Conservation (phyloP, 2,113 vertebrate species). For the Myotis yumanensis region DNA sequence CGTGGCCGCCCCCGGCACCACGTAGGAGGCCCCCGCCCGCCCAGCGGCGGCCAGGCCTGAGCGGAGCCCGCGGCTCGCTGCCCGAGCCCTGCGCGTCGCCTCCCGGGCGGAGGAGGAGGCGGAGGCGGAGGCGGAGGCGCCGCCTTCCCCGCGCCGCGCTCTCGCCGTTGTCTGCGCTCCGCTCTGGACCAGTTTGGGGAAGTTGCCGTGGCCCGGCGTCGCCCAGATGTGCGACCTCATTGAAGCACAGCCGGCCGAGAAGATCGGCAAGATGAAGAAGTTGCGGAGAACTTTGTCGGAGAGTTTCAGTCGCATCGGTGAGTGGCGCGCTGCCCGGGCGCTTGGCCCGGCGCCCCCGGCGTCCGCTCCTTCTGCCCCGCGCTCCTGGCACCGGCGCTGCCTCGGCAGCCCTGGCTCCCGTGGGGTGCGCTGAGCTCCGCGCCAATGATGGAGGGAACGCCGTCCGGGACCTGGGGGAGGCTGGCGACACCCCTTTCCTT, state of each 20-base stretch:
- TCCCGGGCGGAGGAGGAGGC: not conserved
- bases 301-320: conserved; percentile 96
- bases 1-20: conserved; percentile 59
- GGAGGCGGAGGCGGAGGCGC: conserved; percentile 50
- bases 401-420: not conserved
- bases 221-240: conserved; percentile 79
- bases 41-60: conserved; percentile 22
- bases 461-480: not conserved
- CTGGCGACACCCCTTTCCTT: not conserved
- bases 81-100: conserved; percentile 45
- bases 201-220: conserved; percentile 61
- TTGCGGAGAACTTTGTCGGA: conserved; percentile 98
- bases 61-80: not conserved
- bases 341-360: not conserved
- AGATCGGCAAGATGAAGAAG: conserved; percentile 95
- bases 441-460: not conserved
- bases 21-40: conserved; percentile 50
- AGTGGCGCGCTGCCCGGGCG: conserved; percentile 74
- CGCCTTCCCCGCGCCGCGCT: conserved; percentile 68
- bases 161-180: conserved; percentile 66
- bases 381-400: not conserved
- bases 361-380: not conserved
- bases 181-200: conserved; percentile 74
- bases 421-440: not conserved
- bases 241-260: conserved; percentile 73